Evolutionary conservation across 1,140 invertebrate species (phyloP), one percentile per base, ranked within the genome.

Genomic region (Venustaconcha ellipsiformis): DNA sequence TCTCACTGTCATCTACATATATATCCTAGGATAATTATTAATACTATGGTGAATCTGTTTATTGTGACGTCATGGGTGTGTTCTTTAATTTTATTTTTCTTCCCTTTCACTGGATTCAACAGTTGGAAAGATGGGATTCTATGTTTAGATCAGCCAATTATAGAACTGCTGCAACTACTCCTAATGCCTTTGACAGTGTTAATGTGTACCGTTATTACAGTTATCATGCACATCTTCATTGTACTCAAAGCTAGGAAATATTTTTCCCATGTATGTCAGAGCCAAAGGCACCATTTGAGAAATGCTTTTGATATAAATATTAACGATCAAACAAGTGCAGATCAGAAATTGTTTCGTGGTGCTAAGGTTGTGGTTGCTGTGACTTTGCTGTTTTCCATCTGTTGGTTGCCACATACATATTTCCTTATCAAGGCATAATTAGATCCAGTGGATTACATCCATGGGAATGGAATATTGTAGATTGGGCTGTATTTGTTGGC

Each of bases 401-500:
- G 77, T 23, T 81, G 80, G 80, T 30, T 74, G 3, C 80, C 80
- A 17, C 74, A 68, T 48, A 72, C 57, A 12, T 56, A 63, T 17
- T 74, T 74, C 48, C 77, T 71, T 17, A 65, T 81, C 15, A 64
- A 74, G 23, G 60, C 69, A 58, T 71, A 23, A 17, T 18, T 60
- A 63, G 30, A 60, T 55, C 30, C 69, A 37, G 5, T 37, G 30
- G 69, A 18, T 20, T 71, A 62, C 59, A 37, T 71, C 23, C 69
- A 17, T 13, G 26, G 57, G 69, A 71, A 26, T 71, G 69, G 69
- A 60, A 63, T n/a, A 63, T 55, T 6, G 62, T 68, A 48, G 77
- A 76, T 30, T 81, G 77, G 77, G 23, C 79, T 15, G 80, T 81
- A 12, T 81, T 78, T 69, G 48, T 81, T 20, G 80, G 80, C 1